Percentiles rank a stretch among this genome's conserved stretches.
These are phyloP conservation scores for Poecilia velifera DNA, from an alignment of 2,797 vertebrate species.

Conservation along the genomic window DNA sequence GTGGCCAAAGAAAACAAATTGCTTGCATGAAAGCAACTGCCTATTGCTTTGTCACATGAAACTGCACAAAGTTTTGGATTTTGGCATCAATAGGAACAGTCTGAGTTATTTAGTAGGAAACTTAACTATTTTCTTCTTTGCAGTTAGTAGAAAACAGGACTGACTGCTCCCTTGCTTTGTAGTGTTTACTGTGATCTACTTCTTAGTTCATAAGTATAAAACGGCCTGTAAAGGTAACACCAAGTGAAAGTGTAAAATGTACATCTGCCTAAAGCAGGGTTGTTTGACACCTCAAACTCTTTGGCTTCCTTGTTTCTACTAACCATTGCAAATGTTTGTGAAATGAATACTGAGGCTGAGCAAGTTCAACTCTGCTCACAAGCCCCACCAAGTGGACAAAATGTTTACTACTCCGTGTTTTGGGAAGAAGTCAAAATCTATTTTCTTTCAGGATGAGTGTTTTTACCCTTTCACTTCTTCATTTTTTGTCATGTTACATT, in stretches of 20 bases:
- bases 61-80: neutral
- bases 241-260: neutral
- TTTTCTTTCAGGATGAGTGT: neutral
- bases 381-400: neutral
- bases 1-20: neutral
- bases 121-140: neutral
- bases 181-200: neutral
- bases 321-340: neutral
- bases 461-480: neutral
- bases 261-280: neutral
- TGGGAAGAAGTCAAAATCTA: neutral
- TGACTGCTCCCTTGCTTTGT: neutral
- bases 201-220: neutral
- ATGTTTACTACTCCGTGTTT: neutral
- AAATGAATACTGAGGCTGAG: neutral
- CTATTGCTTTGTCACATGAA: neutral
- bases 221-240: neutral
- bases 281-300: neutral
- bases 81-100: neutral
- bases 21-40: neutral
- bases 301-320: neutral
- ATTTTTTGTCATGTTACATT: neutral
- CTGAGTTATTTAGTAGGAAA: neutral
- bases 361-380: neutral
- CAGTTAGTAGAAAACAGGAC: neutral